phyloP scores from a whole-genome alignment of 2,113 vertebrate genomes.

The Stomatorhinus ivindoensis region DNA sequence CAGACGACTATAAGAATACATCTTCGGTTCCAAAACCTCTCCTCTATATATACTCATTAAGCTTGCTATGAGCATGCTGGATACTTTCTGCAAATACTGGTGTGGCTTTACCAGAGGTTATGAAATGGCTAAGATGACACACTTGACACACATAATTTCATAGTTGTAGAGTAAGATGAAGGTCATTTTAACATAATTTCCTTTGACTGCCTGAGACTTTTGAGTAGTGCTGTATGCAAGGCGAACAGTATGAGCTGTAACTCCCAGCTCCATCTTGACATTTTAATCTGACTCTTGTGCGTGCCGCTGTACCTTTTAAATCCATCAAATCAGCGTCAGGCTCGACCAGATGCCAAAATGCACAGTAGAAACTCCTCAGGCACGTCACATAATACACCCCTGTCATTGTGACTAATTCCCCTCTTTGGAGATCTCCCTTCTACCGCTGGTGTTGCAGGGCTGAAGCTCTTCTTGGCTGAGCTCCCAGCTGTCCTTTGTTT shows the following conservation, averaged over 20 bases:
- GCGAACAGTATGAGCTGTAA: neutral
- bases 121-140: neutral
- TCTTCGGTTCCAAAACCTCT: neutral
- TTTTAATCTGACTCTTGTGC: neutral
- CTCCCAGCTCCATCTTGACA: neutral
- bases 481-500: neutral
- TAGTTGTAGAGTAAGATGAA: neutral
- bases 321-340: neutral
- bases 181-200: neutral
- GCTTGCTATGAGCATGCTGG: neutral
- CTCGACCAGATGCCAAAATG: constrained; percentile 1
- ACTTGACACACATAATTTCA: neutral
- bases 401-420: neutral
- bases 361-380: neutral
- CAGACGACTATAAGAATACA: neutral
- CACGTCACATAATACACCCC: neutral
- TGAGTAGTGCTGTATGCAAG: neutral
- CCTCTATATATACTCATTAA: neutral
- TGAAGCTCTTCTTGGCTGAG: neutral
- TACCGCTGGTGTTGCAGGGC: neutral
- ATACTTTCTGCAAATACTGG: neutral
- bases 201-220: neutral
- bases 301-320: neutral
- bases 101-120: neutral
- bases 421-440: neutral